Conservation (phyloP, 2,888 invertebrate genomes). For the Tetranychus truncatus region DNA sequence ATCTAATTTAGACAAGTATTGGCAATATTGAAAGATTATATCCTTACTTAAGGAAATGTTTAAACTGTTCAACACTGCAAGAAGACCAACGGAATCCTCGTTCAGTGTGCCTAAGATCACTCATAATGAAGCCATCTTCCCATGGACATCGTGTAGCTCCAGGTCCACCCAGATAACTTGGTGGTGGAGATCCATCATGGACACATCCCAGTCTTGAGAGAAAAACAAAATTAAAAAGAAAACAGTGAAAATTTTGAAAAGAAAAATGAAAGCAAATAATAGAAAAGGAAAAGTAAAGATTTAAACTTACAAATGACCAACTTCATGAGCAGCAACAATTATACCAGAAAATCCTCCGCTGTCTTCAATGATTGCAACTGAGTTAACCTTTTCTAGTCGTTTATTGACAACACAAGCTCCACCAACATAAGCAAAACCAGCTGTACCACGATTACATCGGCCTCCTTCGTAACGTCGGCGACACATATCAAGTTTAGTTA, state of each 20-base stretch:
- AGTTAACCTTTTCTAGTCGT: constrained; percentile 81
- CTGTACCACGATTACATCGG: constrained; percentile 92
- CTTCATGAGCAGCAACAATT: constrained; percentile 88
- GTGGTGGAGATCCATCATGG: constrained; percentile 87
- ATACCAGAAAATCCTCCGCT: constrained; percentile 90
- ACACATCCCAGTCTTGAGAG: constrained; percentile 63
- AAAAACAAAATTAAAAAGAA: not conserved
- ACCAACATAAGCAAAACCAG: constrained; percentile 88
- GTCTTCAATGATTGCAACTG: constrained; percentile 86
- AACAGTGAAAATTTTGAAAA: not conserved
- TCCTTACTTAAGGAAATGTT: constrained; percentile 75
- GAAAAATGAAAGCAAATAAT: too few species aligned
- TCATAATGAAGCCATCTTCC: constrained; percentile 89
- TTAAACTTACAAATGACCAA: constrained; percentile 73
- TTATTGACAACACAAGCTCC: constrained; percentile 91
- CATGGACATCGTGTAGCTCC: constrained; percentile 83
- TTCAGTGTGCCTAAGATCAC: constrained; percentile 77
- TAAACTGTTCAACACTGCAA: constrained; percentile 77
- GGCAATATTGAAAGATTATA: too few species aligned
- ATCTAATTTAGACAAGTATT: not conserved
- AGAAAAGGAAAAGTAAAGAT: too few species aligned
- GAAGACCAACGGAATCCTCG: constrained; percentile 86
- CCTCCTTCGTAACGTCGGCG: constrained; percentile 83
- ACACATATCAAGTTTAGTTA: constrained; percentile 97
- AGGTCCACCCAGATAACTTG: constrained; percentile 78